Evolutionary conservation across 2,888 invertebrate species (phyloP).

Genomic region (Xanthostigma xanthostigma): DNA sequence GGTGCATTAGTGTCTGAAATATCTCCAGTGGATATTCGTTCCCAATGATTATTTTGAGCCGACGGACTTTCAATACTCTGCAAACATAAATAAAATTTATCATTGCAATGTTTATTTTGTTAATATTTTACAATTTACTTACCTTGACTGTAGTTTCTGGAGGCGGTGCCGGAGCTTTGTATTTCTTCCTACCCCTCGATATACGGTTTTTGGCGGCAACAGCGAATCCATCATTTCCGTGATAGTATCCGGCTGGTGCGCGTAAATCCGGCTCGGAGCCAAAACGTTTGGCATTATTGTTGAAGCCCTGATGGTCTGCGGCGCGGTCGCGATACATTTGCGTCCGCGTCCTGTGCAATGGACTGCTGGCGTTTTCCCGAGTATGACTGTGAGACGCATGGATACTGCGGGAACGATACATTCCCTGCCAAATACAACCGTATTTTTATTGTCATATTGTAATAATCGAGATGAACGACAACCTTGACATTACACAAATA

Average conservation of each 20-base stretch:
- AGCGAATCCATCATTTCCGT: conserved; percentile 18
- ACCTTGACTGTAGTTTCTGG: conserved; percentile 14
- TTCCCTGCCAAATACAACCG: conserved; percentile 27
- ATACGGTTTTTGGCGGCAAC: conserved; percentile 31
- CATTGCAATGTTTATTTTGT: conserved; percentile 15
- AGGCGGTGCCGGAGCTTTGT: conserved; percentile 58
- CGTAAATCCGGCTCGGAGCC: conserved; percentile 61
- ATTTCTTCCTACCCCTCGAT: conserved; percentile 51
- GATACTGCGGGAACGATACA: conserved; percentile 31
- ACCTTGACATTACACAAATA: too few species aligned
- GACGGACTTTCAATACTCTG: conserved; percentile 36
- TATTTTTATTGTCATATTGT: too few species aligned
- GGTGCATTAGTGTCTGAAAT: conserved; percentile 22
- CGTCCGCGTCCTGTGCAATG: conserved; percentile 34
- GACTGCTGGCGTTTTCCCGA: conserved; percentile 22
- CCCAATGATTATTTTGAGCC: conserved; percentile 36
- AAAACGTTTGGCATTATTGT: conserved; percentile 38
- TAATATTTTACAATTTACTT: conserved; percentile 11
- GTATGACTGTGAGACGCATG: conserved; percentile 5
- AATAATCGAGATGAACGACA: too few species aligned
- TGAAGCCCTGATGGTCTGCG: conserved; percentile 5
- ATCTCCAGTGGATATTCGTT: conserved; percentile 34
- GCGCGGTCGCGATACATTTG: conserved; percentile 29
- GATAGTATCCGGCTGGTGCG: conserved; percentile 18
- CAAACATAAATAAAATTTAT: conserved; percentile 10